Conservation (phyloP, 1,140 invertebrate genomes). For the Glomeris maerens region DNA sequence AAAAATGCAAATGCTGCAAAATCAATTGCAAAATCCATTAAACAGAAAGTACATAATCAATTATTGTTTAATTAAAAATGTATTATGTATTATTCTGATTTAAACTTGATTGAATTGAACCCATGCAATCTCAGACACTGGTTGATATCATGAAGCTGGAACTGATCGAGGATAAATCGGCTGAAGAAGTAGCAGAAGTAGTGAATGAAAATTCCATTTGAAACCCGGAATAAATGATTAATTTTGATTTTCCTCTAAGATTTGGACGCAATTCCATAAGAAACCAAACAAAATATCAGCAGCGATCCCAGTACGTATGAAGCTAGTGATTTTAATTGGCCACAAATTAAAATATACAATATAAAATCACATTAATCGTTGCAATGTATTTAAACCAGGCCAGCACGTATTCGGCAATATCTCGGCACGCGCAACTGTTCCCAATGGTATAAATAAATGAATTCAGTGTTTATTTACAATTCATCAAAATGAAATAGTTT, state of each 20-base stretch:
- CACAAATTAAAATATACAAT: background rate
- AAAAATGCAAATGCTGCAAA: slow-evolving; percentile 6
- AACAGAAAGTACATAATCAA: slow-evolving; percentile 28
- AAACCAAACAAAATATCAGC: slow-evolving; percentile 58
- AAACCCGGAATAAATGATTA: slow-evolving; percentile 3
- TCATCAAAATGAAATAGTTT: too few relatives aligned
- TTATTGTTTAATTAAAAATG: background rate
- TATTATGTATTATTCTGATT: background rate
- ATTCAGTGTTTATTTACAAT: background rate
- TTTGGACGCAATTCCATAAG: slow-evolving; percentile 69
- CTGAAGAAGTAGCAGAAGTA: slow-evolving; percentile 49
- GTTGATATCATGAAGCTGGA: slow-evolving; percentile 65
- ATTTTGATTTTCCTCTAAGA: slow-evolving; percentile 26
- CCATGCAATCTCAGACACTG: slow-evolving; percentile 30
- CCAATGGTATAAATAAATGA: slow-evolving; percentile 6
- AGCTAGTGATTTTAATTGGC: slow-evolving; percentile 16
- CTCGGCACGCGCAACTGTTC: slow-evolving; percentile 4
- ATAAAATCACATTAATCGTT: background rate
- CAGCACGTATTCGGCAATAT: slow-evolving; percentile 8
- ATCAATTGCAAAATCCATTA: slow-evolving; percentile 18
- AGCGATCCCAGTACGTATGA: slow-evolving; percentile 45
- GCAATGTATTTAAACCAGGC: slow-evolving; percentile 1
- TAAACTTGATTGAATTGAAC: slow-evolving; percentile 5
- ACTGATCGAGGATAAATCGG: slow-evolving; percentile 51
- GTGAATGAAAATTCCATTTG: slow-evolving; percentile 7